Base-by-base conservation (phyloP, 2,888 invertebrate genomes). In the Hirtodrosophila alboralis region DNA sequence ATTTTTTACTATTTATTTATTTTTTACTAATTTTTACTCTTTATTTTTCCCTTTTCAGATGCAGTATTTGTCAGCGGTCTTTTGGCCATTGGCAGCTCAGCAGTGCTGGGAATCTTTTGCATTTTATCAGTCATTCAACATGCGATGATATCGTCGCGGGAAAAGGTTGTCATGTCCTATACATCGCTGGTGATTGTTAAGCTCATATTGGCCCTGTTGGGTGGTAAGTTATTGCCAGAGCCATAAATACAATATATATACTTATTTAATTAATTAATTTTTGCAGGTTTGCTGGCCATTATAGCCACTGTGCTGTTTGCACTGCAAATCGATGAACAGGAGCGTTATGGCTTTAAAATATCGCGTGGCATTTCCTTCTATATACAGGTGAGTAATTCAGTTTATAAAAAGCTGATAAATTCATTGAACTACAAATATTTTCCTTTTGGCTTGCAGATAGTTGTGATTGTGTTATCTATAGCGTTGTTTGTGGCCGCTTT, bases 101-200 rank as follows among this genome's bases (percentile, higher is more conserved):
- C 93, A 1, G 91, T 94, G 44, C 92, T 96, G 68, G 96, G 95
- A 34, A 91, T 96, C 52, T 95, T 95, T 91, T 96, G 96, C 90
- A 91, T 95, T 60, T 91, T 96, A 62, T 95, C 96, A 45, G 93
- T 96, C 63, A 92, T 96, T 68, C 96, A 96, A 90, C 92, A 97
- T 73, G 95, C 96, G 67, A 96, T 96, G 96, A 94, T 96, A 85
- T 95, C 95, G 47, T 96, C 96, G 44, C 94, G 94, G 88, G 96
- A 96, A 89, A 93, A 94, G 86, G 94, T 96, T 64, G 93, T 94
- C 65, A 91, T 96, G 91, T 93, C 94, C 84, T 96, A 96, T 91
- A 94, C 94, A 66, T 92, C 93, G 67, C 93, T 95, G 45, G 94
- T 96, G 61, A 94, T 96, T 91, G 91, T 93, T 85, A 97, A 97